Evolutionary conservation across 2,888 invertebrate genomes (phyloP).

Genomic region (Pomacea canaliculata): DNA sequence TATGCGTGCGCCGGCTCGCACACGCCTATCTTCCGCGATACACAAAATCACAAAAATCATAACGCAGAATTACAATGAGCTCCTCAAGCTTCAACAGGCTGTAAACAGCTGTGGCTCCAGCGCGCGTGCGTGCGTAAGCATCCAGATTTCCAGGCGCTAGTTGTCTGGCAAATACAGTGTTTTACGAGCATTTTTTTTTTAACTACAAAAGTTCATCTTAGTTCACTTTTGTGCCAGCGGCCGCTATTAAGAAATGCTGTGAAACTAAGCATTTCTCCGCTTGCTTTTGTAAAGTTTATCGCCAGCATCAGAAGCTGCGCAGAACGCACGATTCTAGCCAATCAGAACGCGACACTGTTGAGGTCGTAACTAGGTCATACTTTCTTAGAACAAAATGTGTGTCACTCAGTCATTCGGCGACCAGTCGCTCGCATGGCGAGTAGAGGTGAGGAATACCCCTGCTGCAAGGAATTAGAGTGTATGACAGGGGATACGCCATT

Average conservation of each 20-base stretch:
- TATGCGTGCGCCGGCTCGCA: too few species aligned
- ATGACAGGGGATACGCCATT: too few species aligned
- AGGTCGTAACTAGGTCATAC: conserved; percentile 39
- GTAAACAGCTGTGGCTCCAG: not conserved
- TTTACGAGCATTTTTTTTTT: too few species aligned
- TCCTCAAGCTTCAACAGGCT: too few species aligned
- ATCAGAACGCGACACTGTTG: conserved; percentile 32
- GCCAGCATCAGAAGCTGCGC: too few species aligned
- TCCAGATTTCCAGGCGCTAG: not conserved
- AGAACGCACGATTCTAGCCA: conserved; percentile 22
- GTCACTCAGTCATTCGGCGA: conserved; percentile 57
- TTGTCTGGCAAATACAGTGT: too few species aligned
- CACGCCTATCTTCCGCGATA: too few species aligned
- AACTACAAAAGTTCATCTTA: too few species aligned
- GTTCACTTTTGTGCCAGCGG: too few species aligned
- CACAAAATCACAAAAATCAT: not conserved
- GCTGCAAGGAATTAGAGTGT: conserved; percentile 7
- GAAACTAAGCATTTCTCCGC: too few species aligned
- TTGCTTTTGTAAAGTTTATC: too few species aligned
- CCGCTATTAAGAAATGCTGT: too few species aligned
- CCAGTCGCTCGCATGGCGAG: conserved; percentile 39
- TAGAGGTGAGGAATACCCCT: conserved; percentile 1
- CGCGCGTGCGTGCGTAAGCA: not conserved
- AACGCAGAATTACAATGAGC: not conserved
- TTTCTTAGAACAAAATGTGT: conserved; percentile 46